These are phyloP conservation scores for Protobothrops flavoviridis DNA, from an alignment of 2,113 vertebrate species.

Conservation along the genomic window DNA sequence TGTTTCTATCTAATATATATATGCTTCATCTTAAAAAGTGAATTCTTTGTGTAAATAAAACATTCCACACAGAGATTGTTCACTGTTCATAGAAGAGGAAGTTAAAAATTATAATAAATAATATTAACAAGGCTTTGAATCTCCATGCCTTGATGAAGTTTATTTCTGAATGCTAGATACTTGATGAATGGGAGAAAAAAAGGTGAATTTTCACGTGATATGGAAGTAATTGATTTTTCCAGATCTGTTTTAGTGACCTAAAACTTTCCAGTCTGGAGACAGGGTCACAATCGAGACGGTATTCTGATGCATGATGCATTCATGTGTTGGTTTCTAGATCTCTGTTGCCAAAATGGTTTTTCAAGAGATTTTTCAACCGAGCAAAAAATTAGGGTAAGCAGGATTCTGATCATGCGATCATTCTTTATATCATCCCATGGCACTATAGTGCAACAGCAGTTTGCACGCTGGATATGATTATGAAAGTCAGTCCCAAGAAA, in stretches of 20 bases:
- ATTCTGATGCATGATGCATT: neutral
- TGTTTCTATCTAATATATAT: neutral
- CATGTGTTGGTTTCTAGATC: neutral
- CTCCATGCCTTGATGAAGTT: neutral
- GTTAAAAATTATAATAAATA: neutral
- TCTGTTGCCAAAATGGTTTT: neutral
- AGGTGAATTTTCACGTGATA: neutral
- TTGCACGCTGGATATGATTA: neutral
- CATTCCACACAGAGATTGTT: conserved; percentile 21
- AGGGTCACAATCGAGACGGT: neutral
- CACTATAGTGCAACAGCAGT: neutral
- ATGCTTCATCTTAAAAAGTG: neutral
- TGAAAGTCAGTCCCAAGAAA: neutral
- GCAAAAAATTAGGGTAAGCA: neutral
- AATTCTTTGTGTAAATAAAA: conserved; percentile 31
- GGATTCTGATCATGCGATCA: neutral
- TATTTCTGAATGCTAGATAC: neutral
- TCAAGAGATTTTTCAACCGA: neutral
- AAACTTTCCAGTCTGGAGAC: neutral
- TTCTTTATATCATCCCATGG: neutral
- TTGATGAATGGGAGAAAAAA: neutral
- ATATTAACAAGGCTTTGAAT: neutral
- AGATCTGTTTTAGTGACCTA: neutral
- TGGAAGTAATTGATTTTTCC: neutral
- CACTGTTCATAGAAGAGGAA: neutral